These are phyloP conservation scores for Gymnodraco acuticeps DNA, from an alignment of 2,797 vertebrate species.

Conservation along the genomic window DNA sequence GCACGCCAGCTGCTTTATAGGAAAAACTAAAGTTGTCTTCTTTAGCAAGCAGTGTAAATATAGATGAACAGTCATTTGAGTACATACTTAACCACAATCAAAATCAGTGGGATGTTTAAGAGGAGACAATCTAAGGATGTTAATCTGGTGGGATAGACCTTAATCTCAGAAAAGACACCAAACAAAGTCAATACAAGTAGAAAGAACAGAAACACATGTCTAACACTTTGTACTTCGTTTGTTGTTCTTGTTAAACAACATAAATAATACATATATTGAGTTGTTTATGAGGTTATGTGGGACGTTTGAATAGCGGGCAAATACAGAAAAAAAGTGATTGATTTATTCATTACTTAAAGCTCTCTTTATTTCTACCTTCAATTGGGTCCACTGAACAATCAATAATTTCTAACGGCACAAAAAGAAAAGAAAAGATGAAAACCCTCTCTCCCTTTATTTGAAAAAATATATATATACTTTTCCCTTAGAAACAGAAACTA, in stretches of 20 bases:
- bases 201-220: not conserved
- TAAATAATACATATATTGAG: not conserved
- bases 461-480: not conserved
- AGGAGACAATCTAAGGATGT: not conserved
- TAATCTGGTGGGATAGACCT: conserved; percentile 3
- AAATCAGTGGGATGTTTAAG: not conserved
- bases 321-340: not conserved
- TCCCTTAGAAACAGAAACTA: not conserved
- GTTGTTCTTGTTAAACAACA: not conserved
- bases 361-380: not conserved
- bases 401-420: too few relatives aligned
- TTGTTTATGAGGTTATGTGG: not conserved
- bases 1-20: not conserved
- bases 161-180: not conserved
- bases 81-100: not conserved
- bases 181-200: not conserved
- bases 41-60: not conserved
- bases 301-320: not conserved
- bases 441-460: too few relatives aligned
- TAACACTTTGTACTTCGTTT: not conserved
- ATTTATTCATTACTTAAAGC: not conserved
- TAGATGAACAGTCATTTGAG: not conserved
- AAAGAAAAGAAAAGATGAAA: not conserved
- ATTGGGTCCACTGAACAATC: not conserved
- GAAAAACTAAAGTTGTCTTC: not conserved